phyloP scores from a whole-genome alignment of 2,113 vertebrate species.

The Oriolus oriolus region DNA sequence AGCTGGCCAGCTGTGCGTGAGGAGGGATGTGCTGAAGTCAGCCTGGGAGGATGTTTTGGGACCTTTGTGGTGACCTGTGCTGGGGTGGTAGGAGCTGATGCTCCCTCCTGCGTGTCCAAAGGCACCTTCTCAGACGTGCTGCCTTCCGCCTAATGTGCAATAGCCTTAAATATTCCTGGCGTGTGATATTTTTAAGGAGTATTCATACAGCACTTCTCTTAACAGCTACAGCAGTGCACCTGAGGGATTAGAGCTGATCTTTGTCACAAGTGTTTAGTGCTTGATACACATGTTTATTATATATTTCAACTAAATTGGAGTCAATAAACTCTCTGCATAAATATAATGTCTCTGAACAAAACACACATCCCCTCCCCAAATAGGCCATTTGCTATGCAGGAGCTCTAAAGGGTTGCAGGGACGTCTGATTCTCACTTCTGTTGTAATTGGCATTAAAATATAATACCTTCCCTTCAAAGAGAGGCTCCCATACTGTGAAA shows the following conservation, averaged over 20 bases:
- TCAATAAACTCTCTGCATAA: conserved; percentile 61
- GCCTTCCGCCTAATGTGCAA: background rate
- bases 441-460: conserved; percentile 49
- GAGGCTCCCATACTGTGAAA: conserved; percentile 41
- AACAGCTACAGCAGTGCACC: background rate
- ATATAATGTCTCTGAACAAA: conserved; percentile 34
- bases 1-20: background rate
- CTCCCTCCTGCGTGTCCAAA: background rate
- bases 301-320: conserved; percentile 46
- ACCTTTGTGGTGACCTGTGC: background rate
- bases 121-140: background rate
- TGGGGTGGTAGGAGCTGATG: background rate
- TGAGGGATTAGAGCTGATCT: conserved; percentile 11
- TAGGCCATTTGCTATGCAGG: conserved; percentile 11
- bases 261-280: conserved; percentile 37
- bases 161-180: background rate
- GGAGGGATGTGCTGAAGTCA: background rate
- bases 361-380: conserved; percentile 18
- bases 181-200: background rate
- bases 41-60: background rate
- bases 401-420: conserved; percentile 2
- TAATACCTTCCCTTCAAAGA: conserved; percentile 16
- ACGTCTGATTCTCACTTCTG: conserved; percentile 42
- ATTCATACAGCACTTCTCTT: background rate
- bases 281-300: conserved; percentile 42